These are phyloP conservation scores for Tachystola acroxantha DNA, from an alignment of 2,888 invertebrate species.

Conservation along the genomic window DNA sequence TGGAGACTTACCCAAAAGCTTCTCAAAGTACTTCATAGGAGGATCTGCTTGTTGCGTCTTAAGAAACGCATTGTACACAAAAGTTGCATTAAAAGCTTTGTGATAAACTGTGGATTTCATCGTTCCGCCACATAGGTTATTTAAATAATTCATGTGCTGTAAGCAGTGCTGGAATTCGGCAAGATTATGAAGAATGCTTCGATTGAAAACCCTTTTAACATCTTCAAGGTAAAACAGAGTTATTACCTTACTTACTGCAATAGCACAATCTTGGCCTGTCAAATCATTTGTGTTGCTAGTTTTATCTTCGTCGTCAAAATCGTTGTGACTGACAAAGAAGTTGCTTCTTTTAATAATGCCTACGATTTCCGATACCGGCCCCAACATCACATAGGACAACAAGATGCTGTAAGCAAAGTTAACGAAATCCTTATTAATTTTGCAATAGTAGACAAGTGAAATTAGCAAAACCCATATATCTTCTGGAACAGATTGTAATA, in stretches of 20 bases:
- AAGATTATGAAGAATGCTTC: constrained; percentile 25
- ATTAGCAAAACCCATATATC: constrained; percentile 19
- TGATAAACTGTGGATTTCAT: constrained; percentile 22
- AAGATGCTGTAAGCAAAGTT: constrained; percentile 24
- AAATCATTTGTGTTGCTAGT: constrained; percentile 2
- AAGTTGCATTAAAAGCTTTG: constrained; percentile 26
- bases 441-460: constrained; percentile 25
- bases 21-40: constrained; percentile 15
- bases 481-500: constrained; percentile 11
- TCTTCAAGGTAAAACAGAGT: constrained; percentile 16
- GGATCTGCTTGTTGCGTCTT: constrained; percentile 10
- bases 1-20: constrained; percentile 11
- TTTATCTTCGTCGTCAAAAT: neutral
- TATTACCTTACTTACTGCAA: constrained; percentile 14
- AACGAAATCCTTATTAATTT: constrained; percentile 18
- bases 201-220: constrained; percentile 14
- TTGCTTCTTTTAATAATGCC: constrained; percentile 19
- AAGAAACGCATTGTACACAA: constrained; percentile 26
- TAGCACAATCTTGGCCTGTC: constrained; percentile 11
- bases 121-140: constrained; percentile 25
- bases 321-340: constrained; percentile 7
- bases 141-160: constrained; percentile 36
- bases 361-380: constrained; percentile 16
- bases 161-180: constrained; percentile 37
- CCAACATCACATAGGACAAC: constrained; percentile 20